These are phyloP conservation scores for Florisuga fusca DNA, from an alignment of 2,797 vertebrate species.

Conservation along the genomic window DNA sequence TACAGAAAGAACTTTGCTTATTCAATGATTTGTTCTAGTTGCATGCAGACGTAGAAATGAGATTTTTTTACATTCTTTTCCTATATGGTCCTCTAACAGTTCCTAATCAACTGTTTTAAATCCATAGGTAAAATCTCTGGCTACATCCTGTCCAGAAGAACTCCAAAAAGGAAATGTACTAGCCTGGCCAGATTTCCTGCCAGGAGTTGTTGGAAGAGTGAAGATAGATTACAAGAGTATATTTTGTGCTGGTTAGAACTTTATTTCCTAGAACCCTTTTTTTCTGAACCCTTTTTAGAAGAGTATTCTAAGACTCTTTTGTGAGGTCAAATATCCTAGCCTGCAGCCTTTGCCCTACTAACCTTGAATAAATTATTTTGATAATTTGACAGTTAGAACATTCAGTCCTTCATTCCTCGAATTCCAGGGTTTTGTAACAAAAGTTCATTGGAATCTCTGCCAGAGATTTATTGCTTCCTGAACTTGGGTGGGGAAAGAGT, in stretches of 20 bases:
- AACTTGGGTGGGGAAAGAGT: constrained; percentile 26
- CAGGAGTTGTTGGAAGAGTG: constrained; percentile 90
- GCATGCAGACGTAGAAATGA: background rate
- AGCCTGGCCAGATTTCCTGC: constrained; percentile 96
- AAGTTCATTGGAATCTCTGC: constrained; percentile 50
- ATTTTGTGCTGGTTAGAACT: constrained; percentile 92
- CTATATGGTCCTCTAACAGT: background rate
- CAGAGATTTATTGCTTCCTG: constrained; percentile 62
- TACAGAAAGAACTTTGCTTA: background rate
- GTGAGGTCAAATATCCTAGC: background rate
- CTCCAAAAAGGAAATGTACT: constrained; percentile 91
- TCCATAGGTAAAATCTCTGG: constrained; percentile 89
- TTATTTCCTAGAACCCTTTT: constrained; percentile 40
- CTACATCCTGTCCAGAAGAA: constrained; percentile 90
- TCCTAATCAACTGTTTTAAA: constrained; percentile 68
- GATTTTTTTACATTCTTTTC: background rate
- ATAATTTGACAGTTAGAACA: constrained; percentile 42
- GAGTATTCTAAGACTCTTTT: background rate
- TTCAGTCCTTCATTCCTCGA: constrained; percentile 29
- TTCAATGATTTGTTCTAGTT: background rate
- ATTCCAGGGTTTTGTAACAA: constrained; percentile 58
- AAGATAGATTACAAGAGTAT: constrained; percentile 90
- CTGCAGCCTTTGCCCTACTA: constrained; percentile 13
- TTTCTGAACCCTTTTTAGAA: too few relatives aligned
- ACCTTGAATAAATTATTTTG: constrained; percentile 30